Base-by-base conservation (phyloP, 2,888 invertebrate species). In the Drosophila ezoana region DNA sequence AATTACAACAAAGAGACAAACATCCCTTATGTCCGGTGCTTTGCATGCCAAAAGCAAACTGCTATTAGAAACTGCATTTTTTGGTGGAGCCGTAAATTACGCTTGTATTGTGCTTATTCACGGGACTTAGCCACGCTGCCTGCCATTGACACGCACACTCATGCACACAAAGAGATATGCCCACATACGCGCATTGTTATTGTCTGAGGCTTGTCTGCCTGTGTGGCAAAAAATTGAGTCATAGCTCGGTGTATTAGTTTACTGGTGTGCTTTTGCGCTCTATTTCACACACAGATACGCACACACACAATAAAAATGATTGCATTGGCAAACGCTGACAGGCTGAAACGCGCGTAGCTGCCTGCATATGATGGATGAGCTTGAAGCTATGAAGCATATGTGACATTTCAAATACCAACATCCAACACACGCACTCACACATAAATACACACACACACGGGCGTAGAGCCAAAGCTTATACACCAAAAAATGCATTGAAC, bases 381-480 rank as follows among this genome's bases (percentile, higher is more conserved):
- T 89, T 64, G 73, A 70, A 79, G 88, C 69, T 71, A 85, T 88
- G 80, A 79, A 88, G 87, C 85, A 86, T 83, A 89, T 86, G 89
- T 79, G 83, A 77, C 88, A 87, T 89, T 85, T 88, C 89, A 88
- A 88, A 84, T 84, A 56, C 89, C 89, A 81, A 89, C 84, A 75
- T 61, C 84, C 75, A 66, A 59, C 60, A 61, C 48, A 47, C 68
- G 40, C 64, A 59, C 53, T 69, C 45, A 51, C 60, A 37, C 53
- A 48, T 20, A 20, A 20, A 20, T 20, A 59, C 58, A 61, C 51
- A 47, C 68, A 48, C 44, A 49, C 64, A 44, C 63, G 28, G n/a
- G 20, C 14, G 16, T 41, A 62, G 33, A 54, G 67, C 16, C 48
- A 45, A 75, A 72, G 45, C 49, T 69, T 57, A 56, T 67, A 68